Percentiles rank a stretch among this genome's conserved stretches.
Conservation (phyloP, 2,113 vertebrate genomes). For the Poeciliopsis occidentalis region DNA sequence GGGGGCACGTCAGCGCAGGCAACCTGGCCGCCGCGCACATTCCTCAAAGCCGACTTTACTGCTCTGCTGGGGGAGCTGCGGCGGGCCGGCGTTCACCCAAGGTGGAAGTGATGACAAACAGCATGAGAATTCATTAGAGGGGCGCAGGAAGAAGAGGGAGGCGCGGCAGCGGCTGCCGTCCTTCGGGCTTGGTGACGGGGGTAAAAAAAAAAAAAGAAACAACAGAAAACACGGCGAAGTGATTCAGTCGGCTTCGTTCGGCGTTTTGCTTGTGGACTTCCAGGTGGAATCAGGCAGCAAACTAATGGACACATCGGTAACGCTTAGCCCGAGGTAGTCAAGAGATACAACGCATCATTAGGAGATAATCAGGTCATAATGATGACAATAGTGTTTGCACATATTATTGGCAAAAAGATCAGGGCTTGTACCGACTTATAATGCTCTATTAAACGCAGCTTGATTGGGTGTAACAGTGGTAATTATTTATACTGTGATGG, state of each 20-base stretch:
- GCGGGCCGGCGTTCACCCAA: constrained; percentile 35
- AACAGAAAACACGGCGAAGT: not conserved
- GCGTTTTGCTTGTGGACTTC: constrained; percentile 33
- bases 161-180: constrained; percentile 30
- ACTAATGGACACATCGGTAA: constrained; percentile 64
- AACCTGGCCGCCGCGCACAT: constrained; percentile 28
- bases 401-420: constrained; percentile 51
- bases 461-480: not conserved
- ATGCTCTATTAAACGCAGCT: not conserved
- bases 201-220: too few relatives aligned
- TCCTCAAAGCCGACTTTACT: constrained; percentile 59
- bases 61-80: constrained; percentile 42
- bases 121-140: constrained; percentile 51
- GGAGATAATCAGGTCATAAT: constrained; percentile 66
- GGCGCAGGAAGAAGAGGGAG: constrained; percentile 21
- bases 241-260: constrained; percentile 48
- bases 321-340: constrained; percentile 58
- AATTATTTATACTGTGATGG: not conserved
- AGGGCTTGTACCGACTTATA: not conserved
- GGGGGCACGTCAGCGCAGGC: not conserved
- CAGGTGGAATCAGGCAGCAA: constrained; percentile 39
- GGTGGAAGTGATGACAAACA: constrained; percentile 48
- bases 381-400: constrained; percentile 62
- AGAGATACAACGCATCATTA: constrained; percentile 62
- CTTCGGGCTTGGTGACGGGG: constrained; percentile 14